Base-by-base conservation (phyloP, 2,113 vertebrate species). In the Notothenia coriiceps region DNA sequence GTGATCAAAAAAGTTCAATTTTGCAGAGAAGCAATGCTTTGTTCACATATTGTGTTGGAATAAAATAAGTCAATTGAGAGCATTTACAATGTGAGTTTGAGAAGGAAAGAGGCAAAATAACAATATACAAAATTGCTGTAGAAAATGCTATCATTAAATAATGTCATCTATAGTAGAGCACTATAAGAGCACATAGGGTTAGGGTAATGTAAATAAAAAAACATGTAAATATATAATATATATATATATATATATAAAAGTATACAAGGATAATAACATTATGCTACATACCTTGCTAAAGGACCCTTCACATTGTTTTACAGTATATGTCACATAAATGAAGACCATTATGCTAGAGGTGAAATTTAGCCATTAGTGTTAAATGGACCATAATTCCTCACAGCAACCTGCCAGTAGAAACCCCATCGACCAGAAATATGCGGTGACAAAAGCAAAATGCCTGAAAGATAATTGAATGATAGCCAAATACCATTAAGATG, bases 291-390 rank as follows among this genome's bases (percentile, higher is more conserved):
- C 29, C 33, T 18, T 51, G 47, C 25, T 51, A 35, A 50, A 67
- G 29, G 35, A 67, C 52, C n/a, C 35, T 46, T 56, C 7, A 47
- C 20, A 54, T 59, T n/a, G 17, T n/a, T 59, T 59, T 50, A 43
- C 14, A 6, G 4, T 0, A 67, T 13, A 25, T 52, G 7, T 29
- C 11, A 43, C 15, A 8, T 3, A 14, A 49, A 49, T 5, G 0
- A 6, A 18, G 49, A 22, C n/a, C 20, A 67, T 67, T 15, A 17
- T 35, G 20, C 33, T 47, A 15, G 25, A 71, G 61, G 69, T 79
- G 20, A 44, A 59, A 73, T 74, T 22, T 54, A 29, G 51, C 29
- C 10, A 46, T 67, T 54, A 18, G 9, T 40, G 33, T 74, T 68
- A 55, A 8, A 50, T 46, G 40, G 25, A 56, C 17, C 17, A 25